Base-by-base conservation (phyloP, 2,888 invertebrate species). In the Dilophus febrilis region DNA sequence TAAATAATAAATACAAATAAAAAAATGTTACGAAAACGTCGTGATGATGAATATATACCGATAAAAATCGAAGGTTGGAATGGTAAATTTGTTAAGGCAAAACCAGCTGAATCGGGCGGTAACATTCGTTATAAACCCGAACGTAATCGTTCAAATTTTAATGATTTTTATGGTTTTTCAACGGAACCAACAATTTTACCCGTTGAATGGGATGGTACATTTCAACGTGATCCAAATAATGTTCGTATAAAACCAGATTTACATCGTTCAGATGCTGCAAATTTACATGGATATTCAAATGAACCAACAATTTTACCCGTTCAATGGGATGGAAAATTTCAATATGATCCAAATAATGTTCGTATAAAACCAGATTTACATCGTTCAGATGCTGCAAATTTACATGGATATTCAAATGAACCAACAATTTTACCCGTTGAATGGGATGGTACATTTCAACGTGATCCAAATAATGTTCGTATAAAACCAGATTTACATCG, bases 1-100 rank as follows among this genome's bases (percentile, higher is more conserved):
- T n/a, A n/a, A n/a, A n/a, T n/a, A n/a, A n/a, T n/a, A n/a, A n/a
- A n/a, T n/a, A n/a, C n/a, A n/a, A n/a, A 22, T 22, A 22, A 22
- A 6, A 22, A 22, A 22, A 22, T 22, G 22, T 22, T 22, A 22
- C 22, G 22, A 22, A 22, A 22, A 22, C 22, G 8, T 22, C 43
- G 45, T 35, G 55, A 56, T 43, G 53, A 57, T 42, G 60, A 61
- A 7, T 59, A 61, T 34, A 59, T 62, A 41, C 60, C 57, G 40
- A 62, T 59, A 42, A 61, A 61, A 47, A 58, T 58, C 44, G 61
- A 61, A 47, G 62, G 62, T 32, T 62, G 62, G 62, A 57, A 62
- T 47, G 62, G 62, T 3, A 57, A 56, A 45, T 62, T 62, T 40
- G 44, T 52, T 2, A 58, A 55, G 44, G 50, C 50, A 26, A 34